Base-by-base conservation (phyloP, 2,113 vertebrate species). In the Condylura cristata region DNA sequence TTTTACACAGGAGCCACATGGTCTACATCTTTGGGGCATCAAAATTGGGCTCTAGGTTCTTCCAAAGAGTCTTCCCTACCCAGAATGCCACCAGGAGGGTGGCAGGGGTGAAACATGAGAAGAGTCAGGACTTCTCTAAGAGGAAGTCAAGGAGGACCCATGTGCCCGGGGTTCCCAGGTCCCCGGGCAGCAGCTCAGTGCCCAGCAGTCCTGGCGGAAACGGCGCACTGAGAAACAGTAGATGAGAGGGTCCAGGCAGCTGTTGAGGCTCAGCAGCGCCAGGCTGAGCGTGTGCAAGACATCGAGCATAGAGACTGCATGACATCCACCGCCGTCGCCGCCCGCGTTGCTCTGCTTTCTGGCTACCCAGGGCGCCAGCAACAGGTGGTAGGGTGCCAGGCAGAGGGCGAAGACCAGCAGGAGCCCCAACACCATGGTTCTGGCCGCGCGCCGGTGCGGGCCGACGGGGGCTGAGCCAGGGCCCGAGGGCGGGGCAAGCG, bases 181-280 rank as follows among this genome's bases (percentile, higher is more conserved):
- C 2, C 30, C 5, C 0, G 11, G 68, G 18, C 34, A 0, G 86
- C 66, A 93, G 76, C 89, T 71, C 39, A 91, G 90, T 5, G 34
- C 32, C 8, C 41, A 86, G 94, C 95, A 88, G 93, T 98, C 97
- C 0, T 88, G 44, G 1, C 93, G 93, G 97, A 98, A 98, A 70
- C 95, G 46, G 22, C 81, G 94, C 80, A 97, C 89, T 1, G 92
- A 98, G 85, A 97, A 98, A 95, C 97, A 98, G 79, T 97, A 98
- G 90, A 98, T 32, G 3, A 98, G 93, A 0, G 96, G 97, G 76
- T 98, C 98, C 5, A 98, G 90, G 97, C 97, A 98, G 95, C 98
- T 98, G 96, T 98, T 97, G 93, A 98, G 95, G 92, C 97, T 98
- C 66, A 98, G 96, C 94, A 98, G 94, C 53, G 94, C 98, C 86